phyloP scores from a whole-genome alignment of 2,888 invertebrate genomes.

The Drosophila emarginata region DNA sequence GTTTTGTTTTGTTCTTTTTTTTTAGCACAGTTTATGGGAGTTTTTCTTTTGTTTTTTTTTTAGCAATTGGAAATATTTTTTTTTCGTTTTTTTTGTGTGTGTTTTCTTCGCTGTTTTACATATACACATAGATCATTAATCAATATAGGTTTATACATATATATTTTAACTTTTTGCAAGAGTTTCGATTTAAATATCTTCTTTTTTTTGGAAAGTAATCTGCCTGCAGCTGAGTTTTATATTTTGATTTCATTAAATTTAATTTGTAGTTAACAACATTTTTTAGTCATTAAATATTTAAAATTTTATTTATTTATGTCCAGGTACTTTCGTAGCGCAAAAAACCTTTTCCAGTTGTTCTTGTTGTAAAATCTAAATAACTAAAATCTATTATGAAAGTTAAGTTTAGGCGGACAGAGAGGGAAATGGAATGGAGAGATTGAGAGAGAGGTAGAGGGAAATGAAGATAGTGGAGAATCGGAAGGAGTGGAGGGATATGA shows the following conservation, averaged over 20 bases:
- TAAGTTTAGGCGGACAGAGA: slow-evolving; percentile 1
- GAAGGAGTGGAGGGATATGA: background rate
- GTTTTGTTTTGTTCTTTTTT: slow-evolving; percentile 26
- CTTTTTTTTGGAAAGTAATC: slow-evolving; percentile 12
- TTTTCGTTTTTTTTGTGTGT: slow-evolving; percentile 17
- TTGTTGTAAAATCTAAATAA: slow-evolving; percentile 53
- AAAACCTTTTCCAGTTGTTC: slow-evolving; percentile 43
- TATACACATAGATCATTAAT: slow-evolving; percentile 35
- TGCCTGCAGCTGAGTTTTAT: slow-evolving; percentile 46
- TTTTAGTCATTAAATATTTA: slow-evolving; percentile 28
- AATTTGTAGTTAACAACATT: slow-evolving; percentile 43
- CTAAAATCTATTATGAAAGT: slow-evolving; percentile 56
- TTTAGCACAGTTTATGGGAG: slow-evolving; percentile 74
- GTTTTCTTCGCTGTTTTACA: slow-evolving; percentile 28
- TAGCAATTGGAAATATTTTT: slow-evolving; percentile 14
- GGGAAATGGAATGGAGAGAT: background rate
- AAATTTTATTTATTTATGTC: slow-evolving; percentile 56
- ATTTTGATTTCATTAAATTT: slow-evolving; percentile 10
- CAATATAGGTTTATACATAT: slow-evolving; percentile 39
- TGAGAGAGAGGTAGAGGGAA: slow-evolving; percentile 4
- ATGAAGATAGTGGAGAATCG: background rate
- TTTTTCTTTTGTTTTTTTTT: slow-evolving; percentile 44
- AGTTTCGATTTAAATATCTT: background rate
- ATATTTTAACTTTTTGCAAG: slow-evolving; percentile 14
- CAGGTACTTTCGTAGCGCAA: slow-evolving; percentile 80